These are phyloP conservation scores for Fukomys damarensis DNA, from an alignment of 2,113 vertebrate genomes.

Conservation along the genomic window DNA sequence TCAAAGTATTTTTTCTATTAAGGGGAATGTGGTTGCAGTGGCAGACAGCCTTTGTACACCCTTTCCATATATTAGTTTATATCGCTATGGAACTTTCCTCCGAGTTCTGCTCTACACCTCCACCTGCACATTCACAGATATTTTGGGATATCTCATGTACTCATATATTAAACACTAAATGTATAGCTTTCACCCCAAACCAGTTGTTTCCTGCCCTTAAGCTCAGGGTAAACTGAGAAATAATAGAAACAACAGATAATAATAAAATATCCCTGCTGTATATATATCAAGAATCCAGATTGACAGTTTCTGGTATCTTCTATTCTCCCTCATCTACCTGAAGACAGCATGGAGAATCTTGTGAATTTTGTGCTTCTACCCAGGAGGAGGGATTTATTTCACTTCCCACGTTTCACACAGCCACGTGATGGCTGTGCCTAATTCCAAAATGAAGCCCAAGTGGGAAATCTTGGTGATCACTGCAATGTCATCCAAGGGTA, in stretches of 20 bases:
- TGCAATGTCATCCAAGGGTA: background rate
- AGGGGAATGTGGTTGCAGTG: background rate
- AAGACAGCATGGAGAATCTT: background rate
- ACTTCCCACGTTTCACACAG: background rate
- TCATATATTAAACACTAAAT: background rate
- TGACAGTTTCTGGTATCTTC: background rate
- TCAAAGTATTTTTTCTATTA: background rate
- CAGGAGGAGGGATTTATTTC: background rate
- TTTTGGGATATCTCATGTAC: background rate
- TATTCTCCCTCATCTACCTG: background rate
- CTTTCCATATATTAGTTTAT: background rate
- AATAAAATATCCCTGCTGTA: background rate
- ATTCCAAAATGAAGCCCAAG: background rate
- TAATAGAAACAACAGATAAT: background rate
- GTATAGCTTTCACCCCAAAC: background rate
- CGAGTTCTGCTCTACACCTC: background rate
- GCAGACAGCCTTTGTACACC: background rate
- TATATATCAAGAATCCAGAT: background rate
- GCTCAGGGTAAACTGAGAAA: background rate
- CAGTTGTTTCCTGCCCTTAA: background rate
- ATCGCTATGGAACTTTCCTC: background rate
- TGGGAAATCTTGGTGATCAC: background rate
- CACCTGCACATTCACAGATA: background rate
- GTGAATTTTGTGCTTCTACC: background rate
- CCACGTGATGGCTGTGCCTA: background rate